phyloP scores from a whole-genome alignment of 2,797 vertebrate species.

The Siniperca undulata region DNA sequence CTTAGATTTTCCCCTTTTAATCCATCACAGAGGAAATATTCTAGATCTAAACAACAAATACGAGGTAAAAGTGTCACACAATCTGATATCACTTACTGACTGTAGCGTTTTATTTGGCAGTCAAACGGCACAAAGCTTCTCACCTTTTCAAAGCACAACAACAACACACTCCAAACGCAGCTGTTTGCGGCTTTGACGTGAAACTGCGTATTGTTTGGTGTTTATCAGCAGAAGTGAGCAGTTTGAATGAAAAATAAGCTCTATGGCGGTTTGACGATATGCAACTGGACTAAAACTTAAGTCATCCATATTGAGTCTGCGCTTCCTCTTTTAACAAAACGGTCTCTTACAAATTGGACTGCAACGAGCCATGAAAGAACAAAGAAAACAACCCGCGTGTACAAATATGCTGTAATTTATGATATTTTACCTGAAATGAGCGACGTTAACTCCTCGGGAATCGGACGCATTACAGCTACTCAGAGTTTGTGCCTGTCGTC shows the following conservation, averaged over 20 bases:
- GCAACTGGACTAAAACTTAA: not conserved
- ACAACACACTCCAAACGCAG: not conserved
- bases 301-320: constrained; percentile 5
- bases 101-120: not conserved
- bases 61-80: not conserved
- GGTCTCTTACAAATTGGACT: not conserved
- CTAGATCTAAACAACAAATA: constrained; percentile 86
- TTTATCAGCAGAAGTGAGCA: not conserved
- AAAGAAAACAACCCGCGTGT: not conserved
- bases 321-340: constrained; percentile 69
- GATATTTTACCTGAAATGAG: constrained; percentile 83
- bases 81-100: not conserved
- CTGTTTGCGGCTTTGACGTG: not conserved
- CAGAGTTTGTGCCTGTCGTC: constrained; percentile 8
- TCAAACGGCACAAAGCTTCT: not conserved
- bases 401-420: accelerated
- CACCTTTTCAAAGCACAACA: not conserved
- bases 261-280: not conserved
- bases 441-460: constrained; percentile 83
- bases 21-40: constrained; percentile 88
- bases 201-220: not conserved
- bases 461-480: constrained; percentile 69
- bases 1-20: constrained; percentile 94
- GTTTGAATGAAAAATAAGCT: not conserved
- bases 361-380: not conserved